Base-by-base conservation (phyloP, 2,797 vertebrate species). In the Passerculus sandwichensis region DNA sequence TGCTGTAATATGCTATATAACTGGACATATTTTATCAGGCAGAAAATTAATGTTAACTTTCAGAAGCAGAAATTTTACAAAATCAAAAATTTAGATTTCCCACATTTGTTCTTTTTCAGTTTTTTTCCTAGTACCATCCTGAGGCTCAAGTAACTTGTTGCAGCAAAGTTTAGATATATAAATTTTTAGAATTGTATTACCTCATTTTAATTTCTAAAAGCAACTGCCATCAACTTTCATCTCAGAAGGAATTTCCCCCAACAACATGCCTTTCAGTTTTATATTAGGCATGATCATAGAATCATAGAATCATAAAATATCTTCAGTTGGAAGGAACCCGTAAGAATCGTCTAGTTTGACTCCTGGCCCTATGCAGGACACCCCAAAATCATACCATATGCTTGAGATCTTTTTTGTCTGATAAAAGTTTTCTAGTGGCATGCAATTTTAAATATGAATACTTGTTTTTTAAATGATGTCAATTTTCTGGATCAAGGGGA, bases 121-220 rank as follows among this genome's bases (percentile, higher is more conserved):
- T 56, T 71, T 67, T 81, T 61, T 15, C 44, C 10, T 81, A 60
- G 21, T 29, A 25, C 10, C 15, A 20, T 70, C 25, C 34, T 69
- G 34, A 73, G 47, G n/a, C 32, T 20, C 23, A 51, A 56, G 23
- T 29, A 75, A 45, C 27, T 79, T 90, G 30, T 82, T 95, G 44
- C 56, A 74, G 67, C 36, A 86, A 70, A 82, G 32, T 42, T 88
- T 50, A 74, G 30, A 74, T 56, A 32, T 34, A 7, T 38, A 27
- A 25, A 45, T 21, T 50, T 60, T 82, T 60, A 40, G 76, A 81
- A 74, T 6, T 48, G 32, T 30, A 48, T 56, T 56, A 32, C 61
- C 42, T 91, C 57, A 91, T 91, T 97, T 91, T 74, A 90, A 89
- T 74, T 57, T 88, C n/a, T 85, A 53, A 88, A 59, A 94, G 54